These are phyloP conservation scores for Turdus rufiventris DNA, from an alignment of 2,113 vertebrate genomes.

Conservation along the genomic window DNA sequence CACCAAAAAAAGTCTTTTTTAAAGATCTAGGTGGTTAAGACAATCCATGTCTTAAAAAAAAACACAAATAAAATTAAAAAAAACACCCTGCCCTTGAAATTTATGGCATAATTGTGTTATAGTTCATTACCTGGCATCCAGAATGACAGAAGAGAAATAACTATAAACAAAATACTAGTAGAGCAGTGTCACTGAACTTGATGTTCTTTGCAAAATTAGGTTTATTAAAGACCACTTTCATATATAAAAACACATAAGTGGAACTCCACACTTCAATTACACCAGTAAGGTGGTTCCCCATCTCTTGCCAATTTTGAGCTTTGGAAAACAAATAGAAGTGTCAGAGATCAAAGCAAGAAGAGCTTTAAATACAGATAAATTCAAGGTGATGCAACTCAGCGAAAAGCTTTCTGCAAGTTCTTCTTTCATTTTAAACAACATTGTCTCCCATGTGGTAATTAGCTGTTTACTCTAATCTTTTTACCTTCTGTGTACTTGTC, in stretches of 20 bases:
- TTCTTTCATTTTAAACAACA: not conserved
- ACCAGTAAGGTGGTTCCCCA: not conserved
- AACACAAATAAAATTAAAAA: rapidly evolving
- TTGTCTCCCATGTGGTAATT: not conserved
- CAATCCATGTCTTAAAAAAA: not conserved
- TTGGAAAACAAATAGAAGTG: not conserved
- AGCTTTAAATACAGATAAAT: not conserved
- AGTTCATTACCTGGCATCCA: not conserved
- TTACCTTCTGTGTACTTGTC: not conserved
- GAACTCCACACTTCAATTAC: not conserved
- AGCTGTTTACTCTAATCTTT: not conserved
- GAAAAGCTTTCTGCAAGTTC: not conserved
- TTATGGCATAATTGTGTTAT: not conserved
- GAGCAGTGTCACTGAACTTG: not conserved
- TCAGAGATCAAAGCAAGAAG: not conserved
- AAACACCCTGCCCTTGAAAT: not conserved
- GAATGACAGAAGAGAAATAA: not conserved
- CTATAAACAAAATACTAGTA: not conserved
- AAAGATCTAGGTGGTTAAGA: not conserved
- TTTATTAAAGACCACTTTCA: not conserved
- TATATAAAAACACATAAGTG: not conserved
- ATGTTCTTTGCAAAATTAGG: not conserved
- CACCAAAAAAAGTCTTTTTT: not conserved
- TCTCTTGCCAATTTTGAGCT: not conserved
- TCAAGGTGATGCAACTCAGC: not conserved